Conservation (phyloP, 2,113 vertebrate species). For the Caranx melampygus region DNA sequence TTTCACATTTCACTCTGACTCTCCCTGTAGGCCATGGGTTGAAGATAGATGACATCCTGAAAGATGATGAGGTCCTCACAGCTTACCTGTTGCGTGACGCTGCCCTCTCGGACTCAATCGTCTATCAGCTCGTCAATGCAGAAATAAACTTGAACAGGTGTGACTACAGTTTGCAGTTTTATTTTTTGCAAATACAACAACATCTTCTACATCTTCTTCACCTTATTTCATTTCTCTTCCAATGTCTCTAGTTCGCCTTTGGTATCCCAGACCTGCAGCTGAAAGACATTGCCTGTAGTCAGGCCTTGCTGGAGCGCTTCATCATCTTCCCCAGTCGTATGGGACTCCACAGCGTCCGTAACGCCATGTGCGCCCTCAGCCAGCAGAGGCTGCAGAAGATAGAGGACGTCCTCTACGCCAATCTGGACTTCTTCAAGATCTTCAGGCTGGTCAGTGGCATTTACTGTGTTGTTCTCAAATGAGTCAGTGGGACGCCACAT, state of each 20-base stretch:
- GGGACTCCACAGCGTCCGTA: slow-evolving; percentile 84
- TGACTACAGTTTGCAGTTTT: background rate
- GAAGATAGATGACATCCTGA: slow-evolving; percentile 90
- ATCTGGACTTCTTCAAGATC: slow-evolving; percentile 95
- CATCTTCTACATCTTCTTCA: too few species aligned
- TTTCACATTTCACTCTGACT: slow-evolving; percentile 11
- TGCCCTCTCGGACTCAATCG: slow-evolving; percentile 84
- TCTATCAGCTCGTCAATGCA: slow-evolving; percentile 90
- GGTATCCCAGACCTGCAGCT: slow-evolving; percentile 91
- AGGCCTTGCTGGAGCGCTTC: slow-evolving; percentile 89
- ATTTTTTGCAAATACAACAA: too few species aligned
- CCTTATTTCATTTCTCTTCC: background rate
- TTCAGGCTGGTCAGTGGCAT: slow-evolving; percentile 88
- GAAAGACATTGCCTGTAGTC: slow-evolving; percentile 95
- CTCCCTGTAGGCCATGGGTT: slow-evolving; percentile 87
- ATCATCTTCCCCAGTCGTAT: slow-evolving; percentile 90
- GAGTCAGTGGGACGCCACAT: background rate
- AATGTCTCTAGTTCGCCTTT: slow-evolving; percentile 87
- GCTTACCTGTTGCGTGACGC: slow-evolving; percentile 87
- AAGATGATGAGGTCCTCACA: slow-evolving; percentile 91
- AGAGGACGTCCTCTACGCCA: slow-evolving; percentile 92
- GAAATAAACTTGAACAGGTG: slow-evolving; percentile 93
- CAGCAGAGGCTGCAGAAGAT: slow-evolving; percentile 90
- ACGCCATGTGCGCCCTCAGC: slow-evolving; percentile 91
- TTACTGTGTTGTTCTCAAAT: background rate